Percentiles rank a stretch among this genome's conserved stretches.
phyloP scores from a whole-genome alignment of 2,113 vertebrate species.

The Tapirus terrestris region DNA sequence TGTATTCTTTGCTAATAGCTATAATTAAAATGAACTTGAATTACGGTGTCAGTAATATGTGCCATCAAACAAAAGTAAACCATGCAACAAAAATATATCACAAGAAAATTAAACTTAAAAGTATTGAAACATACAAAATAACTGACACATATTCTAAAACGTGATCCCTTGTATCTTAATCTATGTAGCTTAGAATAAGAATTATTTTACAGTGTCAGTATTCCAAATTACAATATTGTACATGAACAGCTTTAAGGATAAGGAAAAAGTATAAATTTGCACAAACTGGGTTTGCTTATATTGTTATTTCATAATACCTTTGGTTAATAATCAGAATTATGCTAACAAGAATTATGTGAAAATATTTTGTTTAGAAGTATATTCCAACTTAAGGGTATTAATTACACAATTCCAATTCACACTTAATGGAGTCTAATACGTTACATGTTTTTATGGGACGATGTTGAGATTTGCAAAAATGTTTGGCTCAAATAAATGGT shows the following conservation, averaged over 20 bases:
- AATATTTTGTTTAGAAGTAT: conserved; percentile 42
- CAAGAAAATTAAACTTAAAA: conserved; percentile 16
- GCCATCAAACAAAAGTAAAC: conserved; percentile 47
- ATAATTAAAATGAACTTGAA: conserved; percentile 53
- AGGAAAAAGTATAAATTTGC: conserved; percentile 44
- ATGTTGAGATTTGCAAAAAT: conserved; percentile 57
- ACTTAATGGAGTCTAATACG: conserved; percentile 60
- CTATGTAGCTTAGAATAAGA: conserved; percentile 32
- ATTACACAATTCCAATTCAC: conserved; percentile 38
- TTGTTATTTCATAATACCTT: conserved; percentile 17
- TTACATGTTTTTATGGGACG: conserved; percentile 54
- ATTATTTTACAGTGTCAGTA: conserved; percentile 39
- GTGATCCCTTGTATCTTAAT: background rate
- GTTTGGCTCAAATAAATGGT: conserved; percentile 72
- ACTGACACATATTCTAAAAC: background rate
- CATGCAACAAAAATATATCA: background rate
- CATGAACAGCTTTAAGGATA: background rate
- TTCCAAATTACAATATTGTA: conserved; percentile 38
- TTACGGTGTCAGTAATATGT: background rate
- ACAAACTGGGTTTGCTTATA: conserved; percentile 32
- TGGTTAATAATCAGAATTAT: conserved; percentile 54
- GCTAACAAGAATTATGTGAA: conserved; percentile 46
- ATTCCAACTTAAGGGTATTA: conserved; percentile 43
- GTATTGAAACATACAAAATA: conserved; percentile 38
- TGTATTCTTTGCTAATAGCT: conserved; percentile 23